These are phyloP conservation scores for Tiphia femorata DNA, from an alignment of 2,888 invertebrate species.

Conservation along the genomic window DNA sequence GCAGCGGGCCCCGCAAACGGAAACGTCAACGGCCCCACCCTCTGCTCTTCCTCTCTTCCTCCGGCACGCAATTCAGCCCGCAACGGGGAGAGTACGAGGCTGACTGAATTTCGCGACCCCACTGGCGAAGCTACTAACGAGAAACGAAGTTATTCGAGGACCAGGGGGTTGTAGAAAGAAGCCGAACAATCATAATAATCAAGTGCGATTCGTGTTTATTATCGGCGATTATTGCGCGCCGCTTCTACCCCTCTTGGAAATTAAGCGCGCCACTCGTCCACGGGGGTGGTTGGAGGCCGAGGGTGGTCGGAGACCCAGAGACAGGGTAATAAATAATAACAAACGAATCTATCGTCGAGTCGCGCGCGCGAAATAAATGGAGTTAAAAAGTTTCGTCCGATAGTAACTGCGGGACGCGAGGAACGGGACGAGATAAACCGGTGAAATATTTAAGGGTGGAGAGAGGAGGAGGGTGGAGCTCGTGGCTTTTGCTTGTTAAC, in stretches of 20 bases:
- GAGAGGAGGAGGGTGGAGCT: no score
- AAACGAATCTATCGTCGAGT: constrained; percentile 56
- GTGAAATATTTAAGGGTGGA: no score
- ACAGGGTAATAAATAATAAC: constrained; percentile 61
- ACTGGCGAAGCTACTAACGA: constrained; percentile 53
- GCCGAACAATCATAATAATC: constrained; percentile 65
- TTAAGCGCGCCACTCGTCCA: constrained; percentile 31
- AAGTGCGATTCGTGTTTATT: constrained; percentile 64
- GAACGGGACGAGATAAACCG: constrained; percentile 12
- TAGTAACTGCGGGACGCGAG: no score
- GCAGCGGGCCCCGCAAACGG: constrained; percentile 45
- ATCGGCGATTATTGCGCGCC: constrained; percentile 58
- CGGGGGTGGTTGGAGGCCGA: constrained; percentile 18
- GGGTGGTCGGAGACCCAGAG: not conserved
- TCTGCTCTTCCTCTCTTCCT: constrained; percentile 7
- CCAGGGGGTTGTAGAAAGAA: constrained; percentile 57
- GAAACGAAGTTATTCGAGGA: constrained; percentile 63
- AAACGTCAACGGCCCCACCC: constrained; percentile 46
- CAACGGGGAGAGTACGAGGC: not conserved
- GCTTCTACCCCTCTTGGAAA: constrained; percentile 44
- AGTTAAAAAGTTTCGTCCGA: no score
- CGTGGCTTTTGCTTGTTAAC: no score
- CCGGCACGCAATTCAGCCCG: constrained; percentile 7
- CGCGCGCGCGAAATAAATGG: constrained; percentile 54
- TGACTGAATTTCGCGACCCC: constrained; percentile 10